These are phyloP conservation scores for Scelioninae gen. 1 DNA, from an alignment of 2,888 invertebrate genomes.

Conservation along the genomic window DNA sequence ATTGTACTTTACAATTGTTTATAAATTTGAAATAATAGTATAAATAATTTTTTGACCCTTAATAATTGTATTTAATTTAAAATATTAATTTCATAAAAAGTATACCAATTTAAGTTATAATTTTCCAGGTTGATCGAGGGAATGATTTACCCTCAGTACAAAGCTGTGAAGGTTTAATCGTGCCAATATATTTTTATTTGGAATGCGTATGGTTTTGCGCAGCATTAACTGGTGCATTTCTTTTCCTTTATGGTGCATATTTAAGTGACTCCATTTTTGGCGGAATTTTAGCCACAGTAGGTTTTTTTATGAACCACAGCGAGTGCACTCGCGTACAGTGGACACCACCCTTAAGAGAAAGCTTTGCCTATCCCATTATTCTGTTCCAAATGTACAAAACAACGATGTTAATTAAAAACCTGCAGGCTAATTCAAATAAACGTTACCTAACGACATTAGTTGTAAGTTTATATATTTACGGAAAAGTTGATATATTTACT, in stretches of 20 bases:
- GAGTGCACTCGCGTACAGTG: slow-evolving; percentile 94
- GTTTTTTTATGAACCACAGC: slow-evolving; percentile 92
- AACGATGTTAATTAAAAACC: slow-evolving; percentile 80
- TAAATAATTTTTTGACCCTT: no score
- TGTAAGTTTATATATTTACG: no score
- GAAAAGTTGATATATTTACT: no score
- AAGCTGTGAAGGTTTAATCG: slow-evolving; percentile 92
- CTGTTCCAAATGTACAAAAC: slow-evolving; percentile 90
- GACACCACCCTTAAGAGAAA: slow-evolving; percentile 94
- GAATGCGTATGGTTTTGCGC: slow-evolving; percentile 91
- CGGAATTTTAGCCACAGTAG: slow-evolving; percentile 89
- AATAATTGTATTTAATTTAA: no score
- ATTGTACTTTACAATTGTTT: no score
- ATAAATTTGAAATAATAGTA: no score
- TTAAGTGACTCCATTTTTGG: slow-evolving; percentile 90
- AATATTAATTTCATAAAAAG: no score
- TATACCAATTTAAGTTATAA: no score
- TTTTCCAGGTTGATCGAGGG: slow-evolving; percentile 86
- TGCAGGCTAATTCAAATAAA: slow-evolving; percentile 66
- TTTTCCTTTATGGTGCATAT: slow-evolving; percentile 89
- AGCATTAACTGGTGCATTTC: slow-evolving; percentile 88
- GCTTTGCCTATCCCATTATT: slow-evolving; percentile 92
- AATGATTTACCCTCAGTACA: slow-evolving; percentile 87
- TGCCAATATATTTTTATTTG: slow-evolving; percentile 93
- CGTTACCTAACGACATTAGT: slow-evolving; percentile 69